Base-by-base conservation (phyloP, 2,113 vertebrate species). In the Climacteris rufus region DNA sequence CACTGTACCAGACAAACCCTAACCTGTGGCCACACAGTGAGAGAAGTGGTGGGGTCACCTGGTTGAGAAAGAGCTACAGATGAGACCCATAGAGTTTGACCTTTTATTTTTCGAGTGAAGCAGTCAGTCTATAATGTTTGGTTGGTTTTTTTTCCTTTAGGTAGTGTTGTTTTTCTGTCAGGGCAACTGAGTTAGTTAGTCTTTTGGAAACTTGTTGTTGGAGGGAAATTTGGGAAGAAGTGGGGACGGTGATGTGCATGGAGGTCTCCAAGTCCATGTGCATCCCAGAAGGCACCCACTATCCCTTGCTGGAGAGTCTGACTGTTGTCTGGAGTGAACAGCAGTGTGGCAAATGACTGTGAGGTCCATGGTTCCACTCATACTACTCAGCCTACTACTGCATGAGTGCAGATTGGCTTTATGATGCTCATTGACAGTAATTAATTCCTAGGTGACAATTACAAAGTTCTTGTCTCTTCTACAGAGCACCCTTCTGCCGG, bases 391-490 rank as follows among this genome's bases (percentile, higher is more conserved):
- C 21, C 49, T 69, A 1, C 21, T 44, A 28, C 22, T 68, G 28
- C 0, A 0, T 18, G 61, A 72, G 15, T 44, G 15, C 21, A 49
- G 15, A 17, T 61, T 85, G 39, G 20, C 33, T 87, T 92, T 52
- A 7, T 19, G 37, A 14, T 35, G n/a, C 4, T 53, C 25, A 61
- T 40, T 84, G 87, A 47, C 35, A 79, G 54, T 52, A 37, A 28
- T 12, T 60, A 49, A 42, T 61, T 50, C 42, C n/a, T 6, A 33
- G 39, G 30, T 63, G 66, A 63, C 33, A 85, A 91, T 25, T n/a
- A 50, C 25, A 21, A 83, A 76, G 52, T 17, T 83, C n/a, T 94
- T 64, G 18, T 82, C 33, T 86, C 53, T 92, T 94, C 81, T 89
- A 33, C 28, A 56, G 47, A 91, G n/a, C 50, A 63, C n/a, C 24